Evolutionary conservation across 2,888 invertebrate genomes (phyloP), one percentile per base, ranked within the genome.

Genomic region (Branchinecta sandiegonensis): DNA sequence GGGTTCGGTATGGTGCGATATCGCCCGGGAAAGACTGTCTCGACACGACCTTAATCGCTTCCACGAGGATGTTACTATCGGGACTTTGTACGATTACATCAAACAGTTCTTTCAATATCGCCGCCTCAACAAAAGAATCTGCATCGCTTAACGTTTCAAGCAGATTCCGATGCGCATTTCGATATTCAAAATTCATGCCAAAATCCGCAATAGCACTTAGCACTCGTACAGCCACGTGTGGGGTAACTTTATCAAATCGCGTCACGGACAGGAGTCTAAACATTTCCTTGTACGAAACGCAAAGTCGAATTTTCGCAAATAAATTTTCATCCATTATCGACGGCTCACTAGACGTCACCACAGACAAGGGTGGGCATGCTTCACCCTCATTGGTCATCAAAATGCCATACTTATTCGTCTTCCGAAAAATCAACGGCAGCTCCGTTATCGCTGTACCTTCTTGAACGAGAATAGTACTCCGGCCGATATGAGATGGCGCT

Each of bases 371-470:
- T 1, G n/a, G 14, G 17, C 10, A 56, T 9, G 1, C 56, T 56
- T 56, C 56, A 10, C 56, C 56, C 56, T 56, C 17, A 56, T 56
- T 56, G 14, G n/a, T 17, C 56, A 56, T 56, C 56, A 56, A 10
- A 56, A 56, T n/a, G 17, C n/a, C 14, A 56, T 14, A 14, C 13
- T 70, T 69, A 23, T 69, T 70, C 13, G 75, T 79, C 68, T 76
- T 82, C 69, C 82, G 80, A 46, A 87, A 82, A 67, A 86, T 81
- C 13, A 85, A 78, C 2, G 86, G 86, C 66, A 87, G 79, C 75
- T 87, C 87, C 73, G 84, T 83, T 37, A 87, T 85, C 68, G 82
- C 81, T n/a, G 80, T 77, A 7, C 86, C 86, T 75, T 85, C 85
- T 77, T 88, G 86, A 68, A 85, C 78, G 65, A 87, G 76, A 69